Evolutionary conservation across 1,140 invertebrate genomes (phyloP).

Genomic region (Diorhabda carinulata): DNA sequence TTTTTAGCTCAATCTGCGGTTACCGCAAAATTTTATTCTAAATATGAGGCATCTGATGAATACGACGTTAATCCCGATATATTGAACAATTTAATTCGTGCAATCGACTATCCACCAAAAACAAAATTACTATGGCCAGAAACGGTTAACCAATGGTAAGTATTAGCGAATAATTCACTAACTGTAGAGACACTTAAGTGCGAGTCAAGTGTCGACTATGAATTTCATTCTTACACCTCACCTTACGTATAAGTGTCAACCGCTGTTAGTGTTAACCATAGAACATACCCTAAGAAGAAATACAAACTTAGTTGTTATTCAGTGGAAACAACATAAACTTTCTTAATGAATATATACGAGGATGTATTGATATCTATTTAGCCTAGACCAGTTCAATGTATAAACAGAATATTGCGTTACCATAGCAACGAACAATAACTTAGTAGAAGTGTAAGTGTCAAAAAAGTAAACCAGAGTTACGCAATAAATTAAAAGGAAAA

Average conservation of each 20-base stretch:
- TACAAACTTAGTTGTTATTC: neutral
- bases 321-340: neutral
- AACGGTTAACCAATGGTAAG: slow-evolving; percentile 38
- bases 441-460: too few species aligned
- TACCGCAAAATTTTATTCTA: slow-evolving; percentile 39
- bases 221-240: neutral
- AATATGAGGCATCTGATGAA: slow-evolving; percentile 32
- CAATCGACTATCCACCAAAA: slow-evolving; percentile 31
- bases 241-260: neutral
- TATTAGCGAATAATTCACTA: neutral
- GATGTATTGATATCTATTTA: too few species aligned
- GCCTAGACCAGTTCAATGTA: too few species aligned
- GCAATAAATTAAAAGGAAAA: neutral
- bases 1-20: slow-evolving; percentile 28
- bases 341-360: neutral
- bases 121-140: slow-evolving; percentile 35
- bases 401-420: too few species aligned
- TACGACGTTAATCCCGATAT: slow-evolving; percentile 25
- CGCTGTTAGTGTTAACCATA: neutral
- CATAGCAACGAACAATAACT: too few species aligned
- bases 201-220: neutral
- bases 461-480: too few species aligned
- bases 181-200: neutral
- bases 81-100: slow-evolving; percentile 28
- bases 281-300: neutral